Base-by-base conservation (phyloP, 2,888 invertebrate species). In the Blomia tropicalis region DNA sequence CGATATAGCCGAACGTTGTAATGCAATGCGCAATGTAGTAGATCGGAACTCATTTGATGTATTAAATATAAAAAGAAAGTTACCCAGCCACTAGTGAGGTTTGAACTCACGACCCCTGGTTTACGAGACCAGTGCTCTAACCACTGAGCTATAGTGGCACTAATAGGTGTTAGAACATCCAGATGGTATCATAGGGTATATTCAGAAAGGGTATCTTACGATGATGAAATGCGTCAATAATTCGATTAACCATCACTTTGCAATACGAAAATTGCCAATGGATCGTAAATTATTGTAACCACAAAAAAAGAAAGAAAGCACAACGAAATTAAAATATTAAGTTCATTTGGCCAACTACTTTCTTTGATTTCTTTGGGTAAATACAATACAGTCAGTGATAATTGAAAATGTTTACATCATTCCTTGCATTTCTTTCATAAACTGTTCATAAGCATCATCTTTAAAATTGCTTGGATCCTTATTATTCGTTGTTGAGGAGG, bases 341-440 rank as follows among this genome's bases (percentile, higher is more conserved):
- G n/a, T n/a, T n/a, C n/a, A n/a, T n/a, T n/a, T n/a, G n/a, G n/a
- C n/a, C n/a, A n/a, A n/a, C n/a, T n/a, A n/a, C n/a, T n/a, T n/a
- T n/a, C n/a, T n/a, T n/a, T n/a, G n/a, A n/a, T n/a, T n/a, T n/a
- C n/a, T n/a, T n/a, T n/a, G n/a, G n/a, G n/a, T n/a, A n/a, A n/a
- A n/a, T n/a, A n/a, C n/a, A 36, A 11, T 36, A 36, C 17, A 17
- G 36, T 47, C 76, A 36, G 7, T 7, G 36, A 36, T 11, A 7
- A 17, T 11, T 36, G 36, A 7, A 36, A 36, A 36, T 36, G n/a
- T n/a, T 36, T 73, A 92, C 72, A 96, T 78, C 30, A 96, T 77
- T 58, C 87, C 90, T 72, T 92, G 85, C 90, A 98, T 92, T 77
- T 98, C 96, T 73, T 85, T 85, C 93, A 98, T 95, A 73, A 98